These are phyloP conservation scores for Nothoprocta perdicaria DNA, from an alignment of 2,113 vertebrate genomes.

Conservation along the genomic window DNA sequence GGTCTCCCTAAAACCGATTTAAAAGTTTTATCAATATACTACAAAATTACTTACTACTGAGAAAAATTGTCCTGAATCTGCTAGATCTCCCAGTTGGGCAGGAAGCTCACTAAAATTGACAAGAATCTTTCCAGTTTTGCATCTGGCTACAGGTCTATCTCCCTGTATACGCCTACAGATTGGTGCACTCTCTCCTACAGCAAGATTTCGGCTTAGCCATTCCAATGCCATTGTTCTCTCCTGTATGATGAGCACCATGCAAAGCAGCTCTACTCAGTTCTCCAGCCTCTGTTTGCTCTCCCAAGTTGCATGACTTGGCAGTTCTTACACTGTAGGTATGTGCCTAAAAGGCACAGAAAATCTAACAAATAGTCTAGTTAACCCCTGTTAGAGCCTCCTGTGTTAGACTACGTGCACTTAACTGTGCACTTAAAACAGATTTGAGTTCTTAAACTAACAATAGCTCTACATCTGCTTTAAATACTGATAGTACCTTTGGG, in stretches of 20 bases:
- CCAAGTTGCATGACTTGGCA: neutral
- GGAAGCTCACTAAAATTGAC: neutral
- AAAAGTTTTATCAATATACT: neutral
- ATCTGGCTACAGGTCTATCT: neutral
- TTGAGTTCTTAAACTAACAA: neutral
- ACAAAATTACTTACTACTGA: neutral
- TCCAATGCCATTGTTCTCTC: neutral
- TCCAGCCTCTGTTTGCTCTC: neutral
- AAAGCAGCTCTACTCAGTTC: neutral
- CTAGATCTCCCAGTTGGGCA: neutral
- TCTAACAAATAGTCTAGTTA: neutral
- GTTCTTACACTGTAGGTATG: neutral
- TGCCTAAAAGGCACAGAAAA: neutral
- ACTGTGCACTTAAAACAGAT: neutral
- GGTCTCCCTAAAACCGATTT: constrained; percentile 81
- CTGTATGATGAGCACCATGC: rapidly evolving
- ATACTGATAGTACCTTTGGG: constrained; percentile 83
- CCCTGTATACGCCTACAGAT: neutral
- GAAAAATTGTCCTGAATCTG: neutral
- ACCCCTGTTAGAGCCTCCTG: neutral
- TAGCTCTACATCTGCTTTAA: neutral
- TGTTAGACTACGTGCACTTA: neutral
- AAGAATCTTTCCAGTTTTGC: neutral
- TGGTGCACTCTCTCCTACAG: neutral
- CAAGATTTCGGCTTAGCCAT: neutral